Evolutionary conservation across 2,888 invertebrate species (phyloP), one percentile per base, ranked within the genome.

Genomic region (Steromphala cineraria): DNA sequence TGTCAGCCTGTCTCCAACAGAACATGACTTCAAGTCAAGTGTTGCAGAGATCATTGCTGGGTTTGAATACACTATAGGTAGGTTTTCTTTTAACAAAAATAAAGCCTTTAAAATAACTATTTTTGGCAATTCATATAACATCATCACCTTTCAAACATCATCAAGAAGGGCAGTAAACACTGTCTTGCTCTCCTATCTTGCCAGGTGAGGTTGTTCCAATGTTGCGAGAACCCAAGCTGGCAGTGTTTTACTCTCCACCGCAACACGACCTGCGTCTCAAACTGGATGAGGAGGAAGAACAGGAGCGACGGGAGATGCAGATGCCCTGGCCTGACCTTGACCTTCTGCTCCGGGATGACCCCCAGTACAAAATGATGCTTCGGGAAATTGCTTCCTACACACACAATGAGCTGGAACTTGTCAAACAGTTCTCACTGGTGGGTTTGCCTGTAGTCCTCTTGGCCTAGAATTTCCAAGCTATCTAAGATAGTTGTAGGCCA

Each of bases 261-360:
- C 82, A 87, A 46, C 86, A 89, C 81, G 92, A 92, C 83, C 89
- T 92, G 10, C 89, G 88, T 53, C 85, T 92, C 75, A 88, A 90
- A 81, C 88, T 84, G 86, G 92, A 92, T 81, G 86, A 89, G 71
- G 92, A 92, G 81, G 90, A 90, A 76, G 88, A 88, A 56, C 89
- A 89, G 52, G 90, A 90, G 40, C 87, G 88, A 67, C 78, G 86
- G 28, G 88, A 87, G 76, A 83, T 84, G 79, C 84, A 87, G 82
- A 83, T 82, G 78, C 90, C 89, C 21, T 93, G 92, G 92, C 93
- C 92, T 67, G 91, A 92, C 87, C 89, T 90, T 79, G 89, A 89
- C 56, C 89, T 89, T 79, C 84, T 93, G 10, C 90, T 92, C 67
- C 88, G 89, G 10, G 90, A 90, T 79, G 92, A 93, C 84, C 86